Percentiles rank a stretch among this genome's conserved stretches.
These are phyloP conservation scores for Conus canariensis DNA, from an alignment of 2,888 invertebrate genomes.

Conservation along the genomic window DNA sequence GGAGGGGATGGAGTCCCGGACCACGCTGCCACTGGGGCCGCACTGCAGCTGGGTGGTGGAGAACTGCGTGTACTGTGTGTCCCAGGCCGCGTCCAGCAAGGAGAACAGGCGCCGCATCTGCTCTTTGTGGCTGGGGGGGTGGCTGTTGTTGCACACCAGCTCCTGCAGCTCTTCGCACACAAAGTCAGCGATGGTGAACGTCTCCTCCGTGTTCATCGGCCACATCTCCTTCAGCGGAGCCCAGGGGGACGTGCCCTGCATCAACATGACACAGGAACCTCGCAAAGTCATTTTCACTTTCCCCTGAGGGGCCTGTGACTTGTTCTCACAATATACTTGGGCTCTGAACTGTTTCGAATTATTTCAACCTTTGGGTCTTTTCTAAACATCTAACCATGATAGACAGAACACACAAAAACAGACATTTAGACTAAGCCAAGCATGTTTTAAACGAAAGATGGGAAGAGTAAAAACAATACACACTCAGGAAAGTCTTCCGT, in stretches of 20 bases:
- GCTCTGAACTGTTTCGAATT: no score
- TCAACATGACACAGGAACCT: constrained; percentile 16
- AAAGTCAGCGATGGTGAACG: constrained; percentile 65
- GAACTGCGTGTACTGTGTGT: constrained; percentile 35
- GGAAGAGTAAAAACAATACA: no score
- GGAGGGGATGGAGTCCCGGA: constrained; percentile 52
- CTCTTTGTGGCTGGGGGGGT: constrained; percentile 26
- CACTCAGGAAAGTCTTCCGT: no score
- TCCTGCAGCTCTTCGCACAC: constrained; percentile 67
- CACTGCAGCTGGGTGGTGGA: constrained; percentile 46
- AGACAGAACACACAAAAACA: no score
- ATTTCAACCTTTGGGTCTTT: no score
- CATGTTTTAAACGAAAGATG: no score
- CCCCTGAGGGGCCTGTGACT: no score
- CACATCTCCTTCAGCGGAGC: constrained; percentile 58
- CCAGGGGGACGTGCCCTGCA: constrained; percentile 69
- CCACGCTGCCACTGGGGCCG: constrained; percentile 37
- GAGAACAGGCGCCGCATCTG: constrained; percentile 65
- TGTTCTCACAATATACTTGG: no score
- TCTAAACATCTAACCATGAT: no score
- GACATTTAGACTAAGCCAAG: no score
- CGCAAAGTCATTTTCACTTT: no score
- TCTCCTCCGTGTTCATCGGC: constrained; percentile 55
- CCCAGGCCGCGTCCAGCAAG: constrained; percentile 44
- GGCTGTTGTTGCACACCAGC: constrained; percentile 59